phyloP scores from a whole-genome alignment of 2,888 invertebrate species.

The Apotomis capreana region DNA sequence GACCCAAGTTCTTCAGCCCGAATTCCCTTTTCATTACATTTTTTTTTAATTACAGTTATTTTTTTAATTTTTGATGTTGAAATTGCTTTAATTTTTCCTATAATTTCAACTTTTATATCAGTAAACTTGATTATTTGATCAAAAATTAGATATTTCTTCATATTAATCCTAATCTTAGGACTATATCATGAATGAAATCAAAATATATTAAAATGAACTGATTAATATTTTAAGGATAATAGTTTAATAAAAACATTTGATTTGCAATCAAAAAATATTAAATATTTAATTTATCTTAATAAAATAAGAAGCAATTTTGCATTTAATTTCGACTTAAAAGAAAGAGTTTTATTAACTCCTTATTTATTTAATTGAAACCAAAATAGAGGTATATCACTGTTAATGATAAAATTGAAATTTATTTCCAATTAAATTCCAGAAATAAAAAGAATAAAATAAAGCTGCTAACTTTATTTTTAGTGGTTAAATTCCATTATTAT shows the following conservation, averaged over 20 bases:
- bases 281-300: conserved; percentile 71
- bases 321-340: conserved; percentile 79
- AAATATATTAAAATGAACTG: conserved; percentile 73
- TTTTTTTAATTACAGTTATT: conserved; percentile 87
- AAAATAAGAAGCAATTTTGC: conserved; percentile 81
- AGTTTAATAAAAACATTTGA: conserved; percentile 71
- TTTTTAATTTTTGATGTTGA: conserved; percentile 90
- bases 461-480: conserved; percentile 86
- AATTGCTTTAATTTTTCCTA: conserved; percentile 85
- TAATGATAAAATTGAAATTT: conserved; percentile 84
- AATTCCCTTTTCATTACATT: conserved; percentile 76
- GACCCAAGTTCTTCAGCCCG: conserved; percentile 68
- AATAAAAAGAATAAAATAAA: conserved; percentile 80
- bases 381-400: conserved; percentile 86
- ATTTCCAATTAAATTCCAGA: conserved; percentile 80
- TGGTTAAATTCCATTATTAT: conserved; percentile 76
- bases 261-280: conserved; percentile 74
- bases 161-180: conserved; percentile 81
- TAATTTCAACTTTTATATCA: conserved; percentile 72
- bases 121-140: conserved; percentile 60
- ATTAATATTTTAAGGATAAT: conserved; percentile 65
- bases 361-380: conserved; percentile 83
- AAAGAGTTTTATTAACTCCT: conserved; percentile 74
- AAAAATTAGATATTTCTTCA: conserved; percentile 69
- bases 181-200: conserved; percentile 73